A percentile compares a stretch with the other conserved stretches of the same genome.
These are phyloP conservation scores for Sanderia malayensis DNA, from an alignment of 30 jellyfish, hydroid and myxozoan species.

Conservation along the genomic window DNA sequence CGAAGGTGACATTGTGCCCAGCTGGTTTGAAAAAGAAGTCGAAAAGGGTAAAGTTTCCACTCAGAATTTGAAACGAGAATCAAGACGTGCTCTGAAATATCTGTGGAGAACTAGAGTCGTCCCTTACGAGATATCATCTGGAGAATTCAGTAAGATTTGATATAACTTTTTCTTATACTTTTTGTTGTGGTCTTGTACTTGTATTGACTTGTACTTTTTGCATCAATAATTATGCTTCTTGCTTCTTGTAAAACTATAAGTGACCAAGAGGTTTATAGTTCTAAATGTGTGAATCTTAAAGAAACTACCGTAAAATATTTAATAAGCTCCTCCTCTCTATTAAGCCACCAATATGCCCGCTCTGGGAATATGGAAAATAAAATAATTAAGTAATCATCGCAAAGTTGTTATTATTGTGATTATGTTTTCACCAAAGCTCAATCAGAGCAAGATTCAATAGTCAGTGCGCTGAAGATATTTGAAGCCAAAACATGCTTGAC, in stretches of 20 bases:
- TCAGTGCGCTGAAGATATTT: neutral
- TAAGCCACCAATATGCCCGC: too few relatives aligned
- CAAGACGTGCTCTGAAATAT: neutral
- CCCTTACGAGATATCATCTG: neutral
- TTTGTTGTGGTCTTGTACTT: neutral
- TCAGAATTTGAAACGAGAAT: neutral
- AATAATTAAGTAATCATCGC: too few relatives aligned
- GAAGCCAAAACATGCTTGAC: neutral
- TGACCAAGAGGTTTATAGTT: too few relatives aligned
- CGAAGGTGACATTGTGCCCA: constrained; percentile 5
- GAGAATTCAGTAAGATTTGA: neutral
- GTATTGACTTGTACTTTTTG: too few relatives aligned
- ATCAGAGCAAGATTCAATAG: neutral
- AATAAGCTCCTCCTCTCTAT: too few relatives aligned
- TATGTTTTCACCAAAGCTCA: too few relatives aligned
- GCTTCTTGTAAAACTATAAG: too few relatives aligned
- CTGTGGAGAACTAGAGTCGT: neutral
- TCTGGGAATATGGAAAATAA: too few relatives aligned
- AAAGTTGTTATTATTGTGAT: too few relatives aligned
- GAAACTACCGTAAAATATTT: too few relatives aligned
- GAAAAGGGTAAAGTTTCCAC: neutral
- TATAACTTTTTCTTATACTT: neutral
- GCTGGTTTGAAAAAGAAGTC: constrained; percentile 5
- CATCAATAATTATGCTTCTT: too few relatives aligned
- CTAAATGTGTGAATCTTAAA: too few relatives aligned